Evolutionary conservation across 2,113 vertebrate genomes (phyloP), one percentile per base, ranked within the genome.

Genomic region (Clupea harengus): DNA sequence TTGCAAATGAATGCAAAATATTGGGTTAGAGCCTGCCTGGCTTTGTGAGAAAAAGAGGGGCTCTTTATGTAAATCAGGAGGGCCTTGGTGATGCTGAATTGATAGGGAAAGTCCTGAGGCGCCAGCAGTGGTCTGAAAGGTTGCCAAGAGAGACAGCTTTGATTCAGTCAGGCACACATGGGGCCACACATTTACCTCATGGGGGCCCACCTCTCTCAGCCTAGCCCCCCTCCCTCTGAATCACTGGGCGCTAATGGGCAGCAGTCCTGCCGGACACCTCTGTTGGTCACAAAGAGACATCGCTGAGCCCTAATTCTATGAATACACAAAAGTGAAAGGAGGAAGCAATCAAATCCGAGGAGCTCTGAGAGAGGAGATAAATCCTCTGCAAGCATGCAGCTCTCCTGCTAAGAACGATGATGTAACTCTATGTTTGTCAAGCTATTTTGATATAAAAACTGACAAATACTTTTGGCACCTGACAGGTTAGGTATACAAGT

Each of bases 131-230:
- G 88, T 57, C 85, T 88, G 84, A 90, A 89, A 90, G 83, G 91
- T 91, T 91, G 88, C 91, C 50, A 86, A 86, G 88, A 86, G 89
- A 90, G 86, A 45, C 54, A 78, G 84, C 85, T 88, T 89, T 91
- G 88, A 90, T 83, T 39, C 64, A 86, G 86, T 78, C 72, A 78
- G 72, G 72, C 72, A 78, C 72, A 86, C 85, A 81, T 39, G 39
- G 39, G 39, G 39, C 39, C 39, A 1, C 39, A 83, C 86, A 83
- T 88, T 89, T 88, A 83, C 87, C 85, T 87, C 85, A 78, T 82
- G 32, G 86, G 85, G 85, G 32, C 28, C 75, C n/a, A 86, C 81
- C 85, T 60, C 64, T 45, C 84, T 85, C 78, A 75, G 44, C 13
- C 84, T 9, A 20, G 49, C 67, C 87, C 83, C 80, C 81, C 52